phyloP scores from a whole-genome alignment of 2,113 vertebrate genomes.

The Aphyosemion australe region DNA sequence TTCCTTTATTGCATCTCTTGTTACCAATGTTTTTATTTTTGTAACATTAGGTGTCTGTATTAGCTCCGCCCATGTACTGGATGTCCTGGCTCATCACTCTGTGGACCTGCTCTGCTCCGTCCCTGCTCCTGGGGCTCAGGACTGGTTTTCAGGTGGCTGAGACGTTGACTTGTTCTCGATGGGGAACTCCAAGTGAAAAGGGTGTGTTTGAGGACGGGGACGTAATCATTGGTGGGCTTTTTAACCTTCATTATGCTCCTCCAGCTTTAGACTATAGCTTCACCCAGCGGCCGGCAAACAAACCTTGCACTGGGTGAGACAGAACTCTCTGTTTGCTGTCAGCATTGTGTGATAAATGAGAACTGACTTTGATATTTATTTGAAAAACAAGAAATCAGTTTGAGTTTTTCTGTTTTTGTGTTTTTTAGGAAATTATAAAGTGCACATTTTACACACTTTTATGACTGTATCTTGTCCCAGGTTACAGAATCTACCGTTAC shows the following conservation, averaged over 20 bases:
- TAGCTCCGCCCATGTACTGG: conserved; percentile 42
- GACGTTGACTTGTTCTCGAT: conserved; percentile 54
- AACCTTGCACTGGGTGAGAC: conserved; percentile 69
- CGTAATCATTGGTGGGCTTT: conserved; percentile 74
- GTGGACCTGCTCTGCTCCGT: conserved; percentile 24
- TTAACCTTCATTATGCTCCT: conserved; percentile 60
- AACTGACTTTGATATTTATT: too few relatives aligned
- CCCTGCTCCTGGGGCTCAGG: conserved; percentile 42
- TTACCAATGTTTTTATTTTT: neutral
- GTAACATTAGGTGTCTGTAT: conserved; percentile 10
- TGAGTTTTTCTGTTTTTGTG: neutral
- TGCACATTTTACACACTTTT: neutral
- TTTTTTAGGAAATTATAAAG: too few relatives aligned
- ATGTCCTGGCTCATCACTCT: conserved; percentile 32
- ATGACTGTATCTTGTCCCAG: conserved; percentile 34
- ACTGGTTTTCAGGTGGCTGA: conserved; percentile 28
- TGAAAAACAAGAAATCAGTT: too few relatives aligned
- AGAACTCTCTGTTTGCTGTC: neutral
- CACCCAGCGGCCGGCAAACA: conserved; percentile 41
- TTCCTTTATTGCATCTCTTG: neutral
- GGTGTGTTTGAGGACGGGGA: conserved; percentile 76
- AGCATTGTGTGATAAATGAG: too few relatives aligned
- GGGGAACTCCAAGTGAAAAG: conserved; percentile 18
- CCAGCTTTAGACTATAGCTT: conserved; percentile 48
- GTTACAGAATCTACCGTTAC: conserved; percentile 66